phyloP scores from a whole-genome alignment of 2,797 vertebrate genomes.

The Crocodylus rhombifer region DNA sequence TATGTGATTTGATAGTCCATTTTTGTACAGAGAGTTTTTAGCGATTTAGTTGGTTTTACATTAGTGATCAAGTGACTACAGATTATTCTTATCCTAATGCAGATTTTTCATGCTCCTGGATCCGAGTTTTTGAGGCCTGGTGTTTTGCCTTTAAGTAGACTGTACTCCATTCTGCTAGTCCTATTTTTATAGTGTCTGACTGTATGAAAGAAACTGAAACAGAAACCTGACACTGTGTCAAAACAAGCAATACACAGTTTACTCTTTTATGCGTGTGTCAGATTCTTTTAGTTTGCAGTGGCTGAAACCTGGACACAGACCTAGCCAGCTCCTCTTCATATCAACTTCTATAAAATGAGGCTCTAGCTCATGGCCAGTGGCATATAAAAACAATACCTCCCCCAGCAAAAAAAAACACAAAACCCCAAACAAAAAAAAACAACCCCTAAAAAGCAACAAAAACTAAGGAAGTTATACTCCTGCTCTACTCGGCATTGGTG shows the following conservation, averaged over 20 bases:
- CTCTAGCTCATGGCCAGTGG: background rate
- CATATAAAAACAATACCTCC: background rate
- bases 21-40: background rate
- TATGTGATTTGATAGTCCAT: fast-evolving
- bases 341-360: background rate
- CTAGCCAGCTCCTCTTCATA: background rate
- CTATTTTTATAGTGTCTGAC: background rate
- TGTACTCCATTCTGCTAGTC: background rate
- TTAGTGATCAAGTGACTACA: background rate
- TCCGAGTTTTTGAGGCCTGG: background rate
- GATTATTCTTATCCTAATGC: background rate
- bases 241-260: fast-evolving
- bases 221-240: fast-evolving
- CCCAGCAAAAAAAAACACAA: too few relatives aligned
- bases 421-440: too few relatives aligned
- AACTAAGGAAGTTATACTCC: too few relatives aligned
- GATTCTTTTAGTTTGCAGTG: background rate
- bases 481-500: too few relatives aligned
- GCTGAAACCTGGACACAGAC: background rate
- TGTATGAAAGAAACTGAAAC: background rate
- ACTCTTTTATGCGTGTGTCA: background rate
- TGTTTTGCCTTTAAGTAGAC: background rate
- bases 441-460: too few relatives aligned
- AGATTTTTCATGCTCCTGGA: background rate
- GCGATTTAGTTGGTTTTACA: background rate